Percentiles rank a stretch among this genome's conserved stretches.
These are phyloP conservation scores for Gymnosoma rotundatum DNA, from an alignment of 2,888 invertebrate genomes.

Conservation along the genomic window DNA sequence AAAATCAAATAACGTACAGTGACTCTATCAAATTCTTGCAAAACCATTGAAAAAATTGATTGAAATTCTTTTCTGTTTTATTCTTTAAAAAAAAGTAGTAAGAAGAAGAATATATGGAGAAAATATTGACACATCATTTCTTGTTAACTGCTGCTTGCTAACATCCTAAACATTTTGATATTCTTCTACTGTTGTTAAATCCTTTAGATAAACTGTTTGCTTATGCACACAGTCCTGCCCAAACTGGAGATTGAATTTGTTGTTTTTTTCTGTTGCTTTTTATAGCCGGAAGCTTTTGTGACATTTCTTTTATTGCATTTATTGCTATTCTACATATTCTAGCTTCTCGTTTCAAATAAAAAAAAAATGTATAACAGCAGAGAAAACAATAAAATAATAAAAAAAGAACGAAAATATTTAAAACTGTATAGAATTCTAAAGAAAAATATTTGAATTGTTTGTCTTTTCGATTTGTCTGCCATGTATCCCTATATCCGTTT, in stretches of 20 bases:
- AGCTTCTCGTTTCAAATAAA: constrained; percentile 4
- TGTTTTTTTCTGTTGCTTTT: constrained; percentile 4
- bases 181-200: constrained; percentile 44
- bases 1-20: constrained; percentile 51
- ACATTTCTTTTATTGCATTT: constrained; percentile 63
- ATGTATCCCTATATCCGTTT: constrained; percentile 69
- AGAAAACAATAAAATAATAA: not conserved
- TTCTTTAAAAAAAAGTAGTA: constrained; percentile 5
- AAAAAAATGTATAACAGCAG: not conserved
- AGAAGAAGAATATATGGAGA: constrained; percentile 28
- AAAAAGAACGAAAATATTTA: constrained; percentile 26
- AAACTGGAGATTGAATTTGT: constrained; percentile 40
- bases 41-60: constrained; percentile 31
- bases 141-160: constrained; percentile 28
- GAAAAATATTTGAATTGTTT: constrained; percentile 70
- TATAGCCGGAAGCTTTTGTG: constrained; percentile 69
- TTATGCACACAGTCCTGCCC: constrained; percentile 24
- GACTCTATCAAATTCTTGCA: constrained; percentile 10
- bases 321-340: constrained; percentile 31
- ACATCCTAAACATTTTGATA: constrained; percentile 8
- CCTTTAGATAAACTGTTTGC: constrained; percentile 66
- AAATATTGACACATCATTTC: constrained; percentile 68
- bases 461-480: constrained; percentile 71
- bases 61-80: constrained; percentile 19
- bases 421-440: constrained; percentile 67